A percentile compares a stretch with the other conserved stretches of the same genome.
These are phyloP conservation scores for Choloepus didactylus DNA, from an alignment of 2,797 vertebrate species.

Conservation along the genomic window DNA sequence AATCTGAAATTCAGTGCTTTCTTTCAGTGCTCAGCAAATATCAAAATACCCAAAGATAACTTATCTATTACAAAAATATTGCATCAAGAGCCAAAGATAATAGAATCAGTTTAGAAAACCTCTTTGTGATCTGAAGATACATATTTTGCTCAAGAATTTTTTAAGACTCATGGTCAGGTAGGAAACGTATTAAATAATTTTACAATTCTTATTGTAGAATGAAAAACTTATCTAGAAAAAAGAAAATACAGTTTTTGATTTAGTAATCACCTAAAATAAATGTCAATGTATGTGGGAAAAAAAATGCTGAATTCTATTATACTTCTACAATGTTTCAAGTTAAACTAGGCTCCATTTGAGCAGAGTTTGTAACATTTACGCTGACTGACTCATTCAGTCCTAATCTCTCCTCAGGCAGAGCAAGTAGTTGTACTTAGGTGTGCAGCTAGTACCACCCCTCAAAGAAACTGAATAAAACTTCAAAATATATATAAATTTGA, in stretches of 20 bases:
- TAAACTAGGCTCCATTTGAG: not conserved
- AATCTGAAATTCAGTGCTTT: not conserved
- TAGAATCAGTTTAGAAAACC: not conserved
- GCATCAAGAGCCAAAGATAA: not conserved
- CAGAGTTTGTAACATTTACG: not conserved
- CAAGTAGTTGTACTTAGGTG: not conserved
- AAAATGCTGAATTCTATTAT: not conserved
- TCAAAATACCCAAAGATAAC: not conserved
- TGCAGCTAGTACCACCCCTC: not conserved
- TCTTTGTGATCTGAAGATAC: not conserved
- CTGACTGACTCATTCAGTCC: not conserved
- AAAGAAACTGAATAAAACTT: conserved; percentile 32
- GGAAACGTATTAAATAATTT: not conserved
- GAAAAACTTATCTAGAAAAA: not conserved
- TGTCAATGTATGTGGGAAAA: not conserved
- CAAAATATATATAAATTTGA: not conserved
- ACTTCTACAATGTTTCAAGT: not conserved
- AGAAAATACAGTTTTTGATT: not conserved
- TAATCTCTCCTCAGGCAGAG: not conserved
- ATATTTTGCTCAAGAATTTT: not conserved
- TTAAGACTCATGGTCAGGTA: not conserved
- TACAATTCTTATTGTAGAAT: conserved; percentile 2
- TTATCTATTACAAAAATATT: not conserved
- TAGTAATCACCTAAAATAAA: not conserved
- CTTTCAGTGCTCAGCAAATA: not conserved